Conservation (phyloP, 1,140 invertebrate species). For the Melitaea cinxia region DNA sequence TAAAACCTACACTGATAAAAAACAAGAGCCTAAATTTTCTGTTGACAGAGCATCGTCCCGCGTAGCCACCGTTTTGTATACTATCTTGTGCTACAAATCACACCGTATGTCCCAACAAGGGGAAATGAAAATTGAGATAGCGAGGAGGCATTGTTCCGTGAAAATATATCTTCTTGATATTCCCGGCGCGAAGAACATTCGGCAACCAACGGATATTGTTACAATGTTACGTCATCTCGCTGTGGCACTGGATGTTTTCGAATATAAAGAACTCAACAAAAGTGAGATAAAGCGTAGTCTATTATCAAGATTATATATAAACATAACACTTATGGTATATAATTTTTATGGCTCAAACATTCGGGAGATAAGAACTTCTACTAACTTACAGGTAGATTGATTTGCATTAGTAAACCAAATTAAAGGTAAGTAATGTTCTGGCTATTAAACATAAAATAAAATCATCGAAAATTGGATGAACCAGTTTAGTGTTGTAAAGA, state of each 20-base stretch:
- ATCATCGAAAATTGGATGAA: too few species aligned
- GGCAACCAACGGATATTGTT: conserved; percentile 67
- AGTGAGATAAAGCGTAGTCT: not conserved
- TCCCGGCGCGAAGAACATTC: conserved; percentile 62
- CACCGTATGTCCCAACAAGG: conserved; percentile 69
- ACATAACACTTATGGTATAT: not conserved
- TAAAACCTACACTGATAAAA: too few species aligned
- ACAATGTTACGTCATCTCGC: conserved; percentile 60
- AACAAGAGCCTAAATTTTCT: conserved; percentile 15
- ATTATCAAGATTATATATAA: not conserved
- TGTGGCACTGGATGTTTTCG: conserved; percentile 39
- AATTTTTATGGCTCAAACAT: too few species aligned
- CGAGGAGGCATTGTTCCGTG: conserved; percentile 73
- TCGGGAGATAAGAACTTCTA: too few species aligned
- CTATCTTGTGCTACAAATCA: conserved; percentile 77
- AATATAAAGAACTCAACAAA: not conserved
- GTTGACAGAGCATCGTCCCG: conserved; percentile 61
- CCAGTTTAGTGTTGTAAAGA: too few species aligned
- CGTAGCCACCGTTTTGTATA: conserved; percentile 72
- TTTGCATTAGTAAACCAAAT: too few species aligned
- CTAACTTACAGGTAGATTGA: too few species aligned
- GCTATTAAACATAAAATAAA: too few species aligned
- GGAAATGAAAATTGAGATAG: conserved; percentile 78
- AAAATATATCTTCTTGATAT: conserved; percentile 78
- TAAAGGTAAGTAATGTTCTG: too few species aligned